Evolutionary conservation across 2,113 vertebrate species (phyloP).

Genomic region (Ptilonorhynchus violaceus): DNA sequence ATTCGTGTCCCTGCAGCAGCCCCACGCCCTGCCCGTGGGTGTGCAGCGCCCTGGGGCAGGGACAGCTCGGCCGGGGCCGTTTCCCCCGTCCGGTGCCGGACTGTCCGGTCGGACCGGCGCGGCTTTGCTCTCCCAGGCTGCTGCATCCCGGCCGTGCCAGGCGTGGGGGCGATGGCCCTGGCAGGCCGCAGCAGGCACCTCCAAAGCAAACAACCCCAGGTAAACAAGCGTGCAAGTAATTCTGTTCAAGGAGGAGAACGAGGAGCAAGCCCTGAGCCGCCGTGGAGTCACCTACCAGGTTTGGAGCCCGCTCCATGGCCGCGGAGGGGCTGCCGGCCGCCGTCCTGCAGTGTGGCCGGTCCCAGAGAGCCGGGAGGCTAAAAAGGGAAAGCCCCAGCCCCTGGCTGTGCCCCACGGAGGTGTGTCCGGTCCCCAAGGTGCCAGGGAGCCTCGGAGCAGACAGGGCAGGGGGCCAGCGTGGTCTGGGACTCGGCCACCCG

Average conservation of each 20-base stretch:
- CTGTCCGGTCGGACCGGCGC: fast-evolving
- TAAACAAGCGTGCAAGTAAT: neutral
- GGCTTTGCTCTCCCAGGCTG: neutral
- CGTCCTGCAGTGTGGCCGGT: neutral
- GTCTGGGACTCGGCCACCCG: conserved; percentile 23
- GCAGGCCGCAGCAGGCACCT: neutral
- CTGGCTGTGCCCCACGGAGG: neutral
- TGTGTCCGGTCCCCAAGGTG: conserved; percentile 57
- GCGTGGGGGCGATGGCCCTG: neutral
- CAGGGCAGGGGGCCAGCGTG: conserved; percentile 25
- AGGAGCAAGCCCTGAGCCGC: neutral
- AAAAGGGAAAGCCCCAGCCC: conserved; percentile 59
- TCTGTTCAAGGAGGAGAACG: neutral
- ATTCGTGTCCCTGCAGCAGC: neutral
- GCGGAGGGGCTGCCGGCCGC: neutral
- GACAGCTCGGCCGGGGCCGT: fast-evolving
- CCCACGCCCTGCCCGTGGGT: neutral
- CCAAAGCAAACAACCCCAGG: conserved; percentile 50
- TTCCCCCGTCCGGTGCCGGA: neutral
- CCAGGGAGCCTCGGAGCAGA: conserved; percentile 22
- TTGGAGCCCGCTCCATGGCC: conserved; percentile 46
- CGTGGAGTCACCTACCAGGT: conserved; percentile 42
- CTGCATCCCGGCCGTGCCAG: neutral
- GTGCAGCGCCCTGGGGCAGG: neutral
- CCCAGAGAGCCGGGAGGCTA: neutral